phyloP scores from a whole-genome alignment of 2,113 vertebrate genomes.

The Anhinga rufa region DNA sequence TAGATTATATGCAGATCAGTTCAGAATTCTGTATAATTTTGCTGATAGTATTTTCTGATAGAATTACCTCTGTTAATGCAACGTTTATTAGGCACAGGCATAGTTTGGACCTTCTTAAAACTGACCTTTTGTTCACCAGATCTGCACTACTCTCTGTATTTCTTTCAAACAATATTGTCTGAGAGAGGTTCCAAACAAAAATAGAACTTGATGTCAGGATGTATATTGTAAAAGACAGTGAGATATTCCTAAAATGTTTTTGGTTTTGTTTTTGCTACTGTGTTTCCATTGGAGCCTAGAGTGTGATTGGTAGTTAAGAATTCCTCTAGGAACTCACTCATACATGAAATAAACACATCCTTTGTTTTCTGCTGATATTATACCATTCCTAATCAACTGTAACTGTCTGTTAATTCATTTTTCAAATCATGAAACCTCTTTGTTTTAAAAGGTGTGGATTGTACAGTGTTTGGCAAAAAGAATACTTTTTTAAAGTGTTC shows the following conservation, averaged over 20 bases:
- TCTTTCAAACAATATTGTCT: neutral
- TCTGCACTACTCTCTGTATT: neutral
- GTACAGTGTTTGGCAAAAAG: neutral
- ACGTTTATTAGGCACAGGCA: neutral
- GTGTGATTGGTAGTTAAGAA: neutral
- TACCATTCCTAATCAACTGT: neutral
- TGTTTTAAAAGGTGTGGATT: neutral
- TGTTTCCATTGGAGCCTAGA: neutral
- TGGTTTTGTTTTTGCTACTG: neutral
- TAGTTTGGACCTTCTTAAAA: neutral
- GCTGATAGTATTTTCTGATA: neutral
- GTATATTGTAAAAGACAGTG: neutral
- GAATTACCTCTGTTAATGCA: neutral
- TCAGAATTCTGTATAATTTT: neutral
- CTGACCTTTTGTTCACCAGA: neutral
- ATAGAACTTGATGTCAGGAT: neutral
- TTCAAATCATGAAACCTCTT: neutral
- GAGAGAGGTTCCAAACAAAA: neutral
- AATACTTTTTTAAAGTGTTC: neutral
- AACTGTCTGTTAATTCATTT: neutral
- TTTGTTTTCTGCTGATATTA: neutral
- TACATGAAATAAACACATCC: neutral
- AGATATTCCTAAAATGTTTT: neutral
- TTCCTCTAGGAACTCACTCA: neutral
- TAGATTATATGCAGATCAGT: neutral